Percentiles rank a stretch among this genome's conserved stretches.
Evolutionary conservation across 1,140 invertebrate species (phyloP).

Genomic region (Drosophila santomea): DNA sequence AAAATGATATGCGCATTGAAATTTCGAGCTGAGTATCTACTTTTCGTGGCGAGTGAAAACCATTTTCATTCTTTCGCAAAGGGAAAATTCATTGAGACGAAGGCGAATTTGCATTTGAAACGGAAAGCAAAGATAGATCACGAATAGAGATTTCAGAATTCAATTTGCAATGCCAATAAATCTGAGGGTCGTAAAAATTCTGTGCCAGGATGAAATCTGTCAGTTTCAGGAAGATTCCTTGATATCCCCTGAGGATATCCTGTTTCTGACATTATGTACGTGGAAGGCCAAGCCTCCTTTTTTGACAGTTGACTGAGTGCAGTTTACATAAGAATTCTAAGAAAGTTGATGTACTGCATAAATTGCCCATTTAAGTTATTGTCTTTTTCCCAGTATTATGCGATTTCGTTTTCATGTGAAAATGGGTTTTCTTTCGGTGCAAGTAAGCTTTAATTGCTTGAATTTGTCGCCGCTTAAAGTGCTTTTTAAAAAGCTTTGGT

Average conservation of each 20-base stretch:
- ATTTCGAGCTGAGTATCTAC: conserved; percentile 17
- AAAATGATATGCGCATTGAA: conserved; percentile 71
- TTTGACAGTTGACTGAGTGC: conserved; percentile 15
- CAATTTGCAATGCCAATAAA: conserved; percentile 44
- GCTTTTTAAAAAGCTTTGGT: neutral
- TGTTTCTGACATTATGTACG: conserved; percentile 19
- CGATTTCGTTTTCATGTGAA: neutral
- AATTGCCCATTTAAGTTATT: neutral
- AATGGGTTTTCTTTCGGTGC: neutral
- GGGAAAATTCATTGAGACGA: conserved; percentile 63
- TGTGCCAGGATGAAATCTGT: neutral
- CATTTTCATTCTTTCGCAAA: conserved; percentile 59
- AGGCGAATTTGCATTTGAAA: conserved; percentile 35
- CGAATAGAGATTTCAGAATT: conserved; percentile 20
- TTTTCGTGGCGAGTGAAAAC: conserved; percentile 22
- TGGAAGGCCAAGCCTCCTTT: conserved; percentile 24
- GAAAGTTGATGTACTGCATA: neutral
- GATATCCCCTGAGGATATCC: neutral
- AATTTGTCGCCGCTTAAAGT: conserved; percentile 18
- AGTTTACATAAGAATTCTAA: conserved; percentile 26
- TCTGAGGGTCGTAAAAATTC: neutral
- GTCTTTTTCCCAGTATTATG: neutral
- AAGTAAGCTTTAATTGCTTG: neutral
- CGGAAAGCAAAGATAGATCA: conserved; percentile 25
- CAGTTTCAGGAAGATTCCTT: neutral